A percentile compares a stretch with the other conserved stretches of the same genome.
phyloP scores from a whole-genome alignment of 2,113 vertebrate genomes.

The Procavia capensis region DNA sequence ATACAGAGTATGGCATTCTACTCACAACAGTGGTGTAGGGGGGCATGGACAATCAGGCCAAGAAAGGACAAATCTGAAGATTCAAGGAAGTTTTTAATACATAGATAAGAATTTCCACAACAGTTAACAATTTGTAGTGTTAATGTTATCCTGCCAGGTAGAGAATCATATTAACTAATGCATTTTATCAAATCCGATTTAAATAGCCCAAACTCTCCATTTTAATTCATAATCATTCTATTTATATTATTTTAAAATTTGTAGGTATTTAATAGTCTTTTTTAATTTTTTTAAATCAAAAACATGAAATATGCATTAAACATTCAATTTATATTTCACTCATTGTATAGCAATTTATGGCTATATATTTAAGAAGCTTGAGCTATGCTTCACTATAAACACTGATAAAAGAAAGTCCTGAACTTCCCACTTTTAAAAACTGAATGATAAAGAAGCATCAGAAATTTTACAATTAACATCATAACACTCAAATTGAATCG shows the following conservation, averaged over 20 bases:
- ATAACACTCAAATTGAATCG: slow-evolving; percentile 60
- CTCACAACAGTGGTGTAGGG: background rate
- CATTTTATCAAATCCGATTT: background rate
- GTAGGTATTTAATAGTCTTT: slow-evolving; percentile 51
- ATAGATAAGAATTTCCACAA: background rate
- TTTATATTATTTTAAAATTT: slow-evolving; percentile 43
- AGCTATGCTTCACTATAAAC: slow-evolving; percentile 39
- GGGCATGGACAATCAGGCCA: background rate
- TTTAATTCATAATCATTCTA: background rate
- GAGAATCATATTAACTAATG: background rate
- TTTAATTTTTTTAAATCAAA: slow-evolving; percentile 23
- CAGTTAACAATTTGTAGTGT: background rate
- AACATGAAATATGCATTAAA: slow-evolving; percentile 15
- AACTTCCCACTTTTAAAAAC: slow-evolving; percentile 76
- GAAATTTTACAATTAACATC: slow-evolving; percentile 71
- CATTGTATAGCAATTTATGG: slow-evolving; percentile 66
- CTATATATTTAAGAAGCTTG: slow-evolving; percentile 64
- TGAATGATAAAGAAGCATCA: slow-evolving; percentile 56
- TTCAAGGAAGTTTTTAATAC: background rate
- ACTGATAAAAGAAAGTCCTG: slow-evolving; percentile 54
- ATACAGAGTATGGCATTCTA: background rate
- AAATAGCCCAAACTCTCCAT: background rate
- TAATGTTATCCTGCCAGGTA: background rate
- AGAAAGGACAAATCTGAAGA: background rate
- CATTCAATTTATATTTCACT: slow-evolving; percentile 52